Conservation (phyloP, 1,140 invertebrate species). For the Drosophila eugracilis region DNA sequence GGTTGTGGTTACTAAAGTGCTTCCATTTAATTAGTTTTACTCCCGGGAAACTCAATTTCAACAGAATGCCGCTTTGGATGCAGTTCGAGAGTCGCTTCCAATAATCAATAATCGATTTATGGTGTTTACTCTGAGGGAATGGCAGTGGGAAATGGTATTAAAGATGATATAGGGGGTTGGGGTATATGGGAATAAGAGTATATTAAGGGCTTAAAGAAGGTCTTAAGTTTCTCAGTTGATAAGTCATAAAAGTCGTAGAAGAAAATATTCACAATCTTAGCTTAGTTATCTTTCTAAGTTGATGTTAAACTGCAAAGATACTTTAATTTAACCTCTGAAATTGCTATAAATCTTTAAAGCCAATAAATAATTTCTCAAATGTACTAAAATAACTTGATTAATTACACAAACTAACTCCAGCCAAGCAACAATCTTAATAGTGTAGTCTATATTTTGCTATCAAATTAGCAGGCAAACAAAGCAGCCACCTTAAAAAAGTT, state of each 20-base stretch:
- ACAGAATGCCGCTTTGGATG: slow-evolving; percentile 46
- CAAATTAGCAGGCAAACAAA: slow-evolving; percentile 42
- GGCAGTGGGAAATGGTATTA: slow-evolving; percentile 8
- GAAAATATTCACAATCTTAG: too few species aligned
- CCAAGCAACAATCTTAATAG: too few species aligned
- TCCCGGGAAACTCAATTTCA: slow-evolving; percentile 69
- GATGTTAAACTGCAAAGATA: too few species aligned
- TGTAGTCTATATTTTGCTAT: slow-evolving; percentile 18
- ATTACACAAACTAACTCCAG: too few species aligned
- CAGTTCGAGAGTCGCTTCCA: slow-evolving; percentile 28
- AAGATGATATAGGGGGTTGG: slow-evolving; percentile 9
- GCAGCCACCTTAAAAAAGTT: slow-evolving; percentile 23
- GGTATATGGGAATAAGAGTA: neutral
- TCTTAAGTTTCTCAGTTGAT: neutral
- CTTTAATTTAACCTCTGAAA: too few species aligned
- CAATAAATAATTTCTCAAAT: too few species aligned
- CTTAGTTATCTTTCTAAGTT: too few species aligned
- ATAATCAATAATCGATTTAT: slow-evolving; percentile 80
- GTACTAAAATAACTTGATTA: too few species aligned
- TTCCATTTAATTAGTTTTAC: slow-evolving; percentile 81
- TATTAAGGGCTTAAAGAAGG: too few species aligned
- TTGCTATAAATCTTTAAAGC: too few species aligned
- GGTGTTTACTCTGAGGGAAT: slow-evolving; percentile 57
- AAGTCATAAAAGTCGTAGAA: neutral
- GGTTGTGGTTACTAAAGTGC: slow-evolving; percentile 65